Percentiles rank a stretch among this genome's conserved stretches.
phyloP scores from a whole-genome alignment of 2,113 vertebrate genomes.

The Alligator mississippiensis region DNA sequence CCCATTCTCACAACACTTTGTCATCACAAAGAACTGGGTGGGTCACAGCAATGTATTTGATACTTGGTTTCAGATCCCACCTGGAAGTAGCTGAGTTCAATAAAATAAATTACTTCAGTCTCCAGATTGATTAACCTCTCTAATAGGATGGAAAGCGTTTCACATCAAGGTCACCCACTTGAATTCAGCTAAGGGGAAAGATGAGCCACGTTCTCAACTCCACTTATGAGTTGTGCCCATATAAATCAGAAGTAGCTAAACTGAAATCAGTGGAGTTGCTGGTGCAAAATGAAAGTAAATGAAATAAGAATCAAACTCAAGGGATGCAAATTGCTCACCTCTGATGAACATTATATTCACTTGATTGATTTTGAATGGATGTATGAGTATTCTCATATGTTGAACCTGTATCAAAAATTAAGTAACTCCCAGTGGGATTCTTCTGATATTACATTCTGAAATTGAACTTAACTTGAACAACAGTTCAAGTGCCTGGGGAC shows the following conservation, averaged over 20 bases:
- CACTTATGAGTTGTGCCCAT: neutral
- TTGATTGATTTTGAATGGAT: conserved; percentile 65
- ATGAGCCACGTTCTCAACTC: neutral
- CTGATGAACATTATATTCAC: conserved; percentile 23
- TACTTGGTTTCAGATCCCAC: neutral
- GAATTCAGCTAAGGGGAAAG: neutral
- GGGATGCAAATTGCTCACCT: conserved; percentile 62
- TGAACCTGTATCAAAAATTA: conserved; percentile 59
- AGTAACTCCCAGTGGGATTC: conserved; percentile 37
- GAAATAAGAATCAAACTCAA: conserved; percentile 37
- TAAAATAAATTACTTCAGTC: neutral
- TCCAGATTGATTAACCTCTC: neutral
- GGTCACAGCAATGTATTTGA: neutral
- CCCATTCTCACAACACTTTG: fast-evolving
- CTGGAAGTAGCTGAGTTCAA: neutral
- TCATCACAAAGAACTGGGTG: neutral
- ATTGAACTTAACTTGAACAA: conserved; percentile 59
- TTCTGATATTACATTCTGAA: conserved; percentile 44
- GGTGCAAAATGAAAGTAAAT: neutral
- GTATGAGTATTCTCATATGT: conserved; percentile 46
- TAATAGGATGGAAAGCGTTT: neutral
- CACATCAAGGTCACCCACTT: neutral
- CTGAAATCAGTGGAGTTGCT: neutral
- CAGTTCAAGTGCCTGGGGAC: conserved; percentile 49
- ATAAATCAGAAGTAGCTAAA: neutral